These are phyloP conservation scores for Psittacula cyanocephala DNA, from an alignment of 2,113 vertebrate species.

Conservation along the genomic window DNA sequence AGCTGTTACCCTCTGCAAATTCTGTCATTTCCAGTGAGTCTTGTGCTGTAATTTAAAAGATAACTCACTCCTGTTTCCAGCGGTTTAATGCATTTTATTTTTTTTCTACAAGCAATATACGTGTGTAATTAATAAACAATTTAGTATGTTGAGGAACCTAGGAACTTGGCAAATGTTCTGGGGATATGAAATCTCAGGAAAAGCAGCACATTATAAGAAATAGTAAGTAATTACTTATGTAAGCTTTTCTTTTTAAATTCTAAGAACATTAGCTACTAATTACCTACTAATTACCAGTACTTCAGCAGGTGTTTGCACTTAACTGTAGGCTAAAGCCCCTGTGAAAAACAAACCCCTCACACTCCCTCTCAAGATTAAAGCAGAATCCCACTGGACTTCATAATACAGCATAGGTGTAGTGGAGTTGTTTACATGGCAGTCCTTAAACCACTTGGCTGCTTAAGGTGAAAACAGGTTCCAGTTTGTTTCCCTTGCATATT, in stretches of 20 bases:
- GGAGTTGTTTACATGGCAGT: slow-evolving; percentile 62
- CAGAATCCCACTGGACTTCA: slow-evolving; percentile 75
- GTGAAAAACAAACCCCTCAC: slow-evolving; percentile 90
- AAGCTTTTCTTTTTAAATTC: slow-evolving; percentile 97
- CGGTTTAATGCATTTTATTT: slow-evolving; percentile 88
- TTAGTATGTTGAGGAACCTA: slow-evolving; percentile 94
- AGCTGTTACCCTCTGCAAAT: slow-evolving; percentile 53
- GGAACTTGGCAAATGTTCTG: slow-evolving; percentile 97
- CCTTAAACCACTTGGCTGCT: slow-evolving; percentile 63
- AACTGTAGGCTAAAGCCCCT: slow-evolving; percentile 89
- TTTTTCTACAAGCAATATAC: slow-evolving; percentile 89
- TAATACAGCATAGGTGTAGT: slow-evolving; percentile 52
- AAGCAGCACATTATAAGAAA: slow-evolving; percentile 92
- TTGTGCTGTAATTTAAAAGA: slow-evolving; percentile 76
- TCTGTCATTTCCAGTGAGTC: slow-evolving; percentile 60
- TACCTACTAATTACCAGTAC: slow-evolving; percentile 99
- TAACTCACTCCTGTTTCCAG: slow-evolving; percentile 75
- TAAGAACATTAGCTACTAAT: slow-evolving; percentile 99
- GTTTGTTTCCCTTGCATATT: slow-evolving; percentile 20
- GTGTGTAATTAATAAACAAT: slow-evolving; percentile 99
- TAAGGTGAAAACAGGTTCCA: slow-evolving; percentile 53
- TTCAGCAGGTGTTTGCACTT: slow-evolving; percentile 98
- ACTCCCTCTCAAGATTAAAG: slow-evolving; percentile 85
- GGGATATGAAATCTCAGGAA: slow-evolving; percentile 97
- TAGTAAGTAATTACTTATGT: slow-evolving; percentile 97